Conservation (phyloP, 2,797 vertebrate genomes). For the Periparus ater region DNA sequence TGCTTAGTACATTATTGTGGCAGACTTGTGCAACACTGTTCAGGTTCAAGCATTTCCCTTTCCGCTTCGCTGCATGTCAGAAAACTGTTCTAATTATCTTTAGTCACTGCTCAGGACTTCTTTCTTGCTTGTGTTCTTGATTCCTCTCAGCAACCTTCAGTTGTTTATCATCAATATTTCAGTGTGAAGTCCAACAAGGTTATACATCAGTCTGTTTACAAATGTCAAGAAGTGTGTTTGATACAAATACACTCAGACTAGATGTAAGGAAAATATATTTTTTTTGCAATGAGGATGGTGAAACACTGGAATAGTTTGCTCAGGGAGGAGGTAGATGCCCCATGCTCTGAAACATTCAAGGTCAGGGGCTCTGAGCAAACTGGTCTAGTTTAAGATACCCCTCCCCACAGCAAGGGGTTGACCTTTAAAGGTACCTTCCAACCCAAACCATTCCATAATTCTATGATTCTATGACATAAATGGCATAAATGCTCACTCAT, state of each 20-base stretch:
- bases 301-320: background rate
- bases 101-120: background rate
- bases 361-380: background rate
- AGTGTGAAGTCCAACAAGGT: background rate
- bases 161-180: background rate
- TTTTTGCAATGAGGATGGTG: background rate
- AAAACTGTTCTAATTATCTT: background rate
- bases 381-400: background rate
- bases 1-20: background rate
- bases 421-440: background rate
- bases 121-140: background rate
- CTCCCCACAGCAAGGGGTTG: fast-evolving
- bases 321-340: background rate
- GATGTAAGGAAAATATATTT: background rate
- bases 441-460: background rate
- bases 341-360: background rate
- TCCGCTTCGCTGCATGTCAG: background rate
- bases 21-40: background rate
- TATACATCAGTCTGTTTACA: background rate
- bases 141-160: background rate
- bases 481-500: background rate
- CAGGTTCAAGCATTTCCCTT: background rate
- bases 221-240: background rate
- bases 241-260: background rate
- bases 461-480: background rate